Evolutionary conservation across 2,888 invertebrate genomes (phyloP).

Genomic region (Pseudococcus viburni): DNA sequence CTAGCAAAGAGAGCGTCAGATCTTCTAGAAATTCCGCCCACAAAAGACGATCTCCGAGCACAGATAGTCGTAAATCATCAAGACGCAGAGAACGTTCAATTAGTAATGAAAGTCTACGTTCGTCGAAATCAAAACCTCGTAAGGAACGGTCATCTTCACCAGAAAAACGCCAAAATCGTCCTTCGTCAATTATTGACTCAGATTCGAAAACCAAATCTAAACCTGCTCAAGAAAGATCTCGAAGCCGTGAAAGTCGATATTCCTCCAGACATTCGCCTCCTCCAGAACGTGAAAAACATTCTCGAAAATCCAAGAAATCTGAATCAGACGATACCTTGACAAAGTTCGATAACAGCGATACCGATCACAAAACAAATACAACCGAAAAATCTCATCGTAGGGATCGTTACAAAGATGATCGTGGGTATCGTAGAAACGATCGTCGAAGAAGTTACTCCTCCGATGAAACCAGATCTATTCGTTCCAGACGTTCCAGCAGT

Average conservation of each 20-base stretch:
- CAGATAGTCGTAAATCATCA: background rate
- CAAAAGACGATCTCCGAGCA: background rate
- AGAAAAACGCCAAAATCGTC: slow-evolving; percentile 6
- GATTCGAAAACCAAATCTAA: background rate
- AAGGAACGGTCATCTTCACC: background rate
- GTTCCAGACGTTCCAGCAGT: background rate
- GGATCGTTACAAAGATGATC: background rate
- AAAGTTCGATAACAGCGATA: background rate
- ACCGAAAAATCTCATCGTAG: background rate
- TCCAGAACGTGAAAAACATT: background rate
- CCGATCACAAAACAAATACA: background rate
- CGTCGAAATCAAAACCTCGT: background rate
- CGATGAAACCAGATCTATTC: background rate
- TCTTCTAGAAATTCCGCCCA: background rate
- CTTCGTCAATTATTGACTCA: background rate
- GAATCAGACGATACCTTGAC: background rate
- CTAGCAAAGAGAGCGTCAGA: background rate
- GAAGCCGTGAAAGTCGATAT: background rate
- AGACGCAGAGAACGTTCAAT: background rate
- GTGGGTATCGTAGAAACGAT: background rate
- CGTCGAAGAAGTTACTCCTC: slow-evolving; percentile 11
- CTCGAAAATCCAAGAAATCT: background rate
- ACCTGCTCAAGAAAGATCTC: background rate
- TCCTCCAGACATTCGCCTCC: background rate
- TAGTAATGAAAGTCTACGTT: background rate